These are phyloP conservation scores for Neosalanx taihuensis DNA, from an alignment of 2,797 vertebrate species.

Conservation along the genomic window DNA sequence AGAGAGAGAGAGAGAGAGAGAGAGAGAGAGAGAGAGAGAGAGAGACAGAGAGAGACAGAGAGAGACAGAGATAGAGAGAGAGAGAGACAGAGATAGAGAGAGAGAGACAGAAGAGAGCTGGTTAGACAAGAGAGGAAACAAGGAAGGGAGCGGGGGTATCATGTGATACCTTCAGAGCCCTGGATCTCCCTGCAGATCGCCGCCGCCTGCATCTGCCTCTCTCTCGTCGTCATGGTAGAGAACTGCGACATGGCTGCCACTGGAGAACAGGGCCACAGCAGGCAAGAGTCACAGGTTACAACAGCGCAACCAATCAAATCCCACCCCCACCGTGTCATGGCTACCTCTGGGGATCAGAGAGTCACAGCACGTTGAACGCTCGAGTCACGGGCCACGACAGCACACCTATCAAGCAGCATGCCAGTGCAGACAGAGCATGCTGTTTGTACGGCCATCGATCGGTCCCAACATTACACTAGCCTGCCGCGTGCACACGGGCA, in stretches of 20 bases:
- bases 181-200: conserved; percentile 92
- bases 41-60: neutral
- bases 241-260: conserved; percentile 85
- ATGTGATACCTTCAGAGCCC: conserved; percentile 77
- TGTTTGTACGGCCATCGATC: conserved; percentile 35
- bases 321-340: no score
- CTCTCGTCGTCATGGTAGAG: conserved; percentile 80
- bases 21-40: neutral
- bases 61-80: neutral
- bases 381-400: neutral
- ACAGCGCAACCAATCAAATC: no score
- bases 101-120: neutral
- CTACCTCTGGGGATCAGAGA: neutral
- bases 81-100: neutral
- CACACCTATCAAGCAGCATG: conserved; percentile 29
- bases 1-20: conserved; percentile 9
- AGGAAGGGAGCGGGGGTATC: conserved; percentile 33
- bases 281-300: conserved; percentile 4
- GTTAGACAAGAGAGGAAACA: conserved; percentile 20
- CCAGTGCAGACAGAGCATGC: conserved; percentile 37
- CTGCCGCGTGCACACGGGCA: conserved; percentile 24
- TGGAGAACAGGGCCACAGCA: conserved; percentile 57
- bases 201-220: conserved; percentile 88
- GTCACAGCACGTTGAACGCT: conserved; percentile 30
- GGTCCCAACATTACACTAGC: conserved; percentile 20